Evolutionary conservation across 2,888 invertebrate genomes (phyloP), one percentile per base, ranked within the genome.

Genomic region (Xanthia icteritia): DNA sequence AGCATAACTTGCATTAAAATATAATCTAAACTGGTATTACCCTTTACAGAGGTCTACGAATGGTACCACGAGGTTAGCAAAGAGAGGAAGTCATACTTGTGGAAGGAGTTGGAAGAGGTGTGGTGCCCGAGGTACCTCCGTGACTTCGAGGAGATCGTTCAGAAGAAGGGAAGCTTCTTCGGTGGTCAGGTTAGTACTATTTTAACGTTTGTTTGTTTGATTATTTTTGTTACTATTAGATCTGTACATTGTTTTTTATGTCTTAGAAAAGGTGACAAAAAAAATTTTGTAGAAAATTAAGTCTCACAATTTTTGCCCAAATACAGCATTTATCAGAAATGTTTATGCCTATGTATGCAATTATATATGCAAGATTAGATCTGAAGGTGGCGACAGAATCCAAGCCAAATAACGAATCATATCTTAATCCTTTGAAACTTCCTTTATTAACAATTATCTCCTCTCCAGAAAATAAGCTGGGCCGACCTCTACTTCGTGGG

Each of bases 401-500:
- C 27, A 27, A 42, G 11, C 2, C 42, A 17, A 42, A 6, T 20
- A 27, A 11, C 42, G 5, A 9, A 64, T 15, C 6, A 20, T 45
- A 20, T 20, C 0, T 31, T 15, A 23, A 9, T 11, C 0, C 20
- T 51, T 11, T 23, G 8, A 73, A 31, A 31, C n/a, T n/a, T 0
- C 5, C n/a, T 17, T 4, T 31, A 31, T 31, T n/a, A 20, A 17
- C 0, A 17, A 17, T 67, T n/a, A 0, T 61, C 0, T 68, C 23
- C 15, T 31, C 45, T 67, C 1, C 54, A 84, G 84, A 86, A 84
- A 84, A 72, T 84, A 60, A 83, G 76, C 86, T 92, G 90, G 91
- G 90, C 89, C 27, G 92, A 92, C 74, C 69, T 91, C 71, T 92
- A 89, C 84, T 89, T 92, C 73, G 91, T 90, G 54, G 90, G 90